Conservation (phyloP, 2,113 vertebrate species). For the Misgurnus anguillicaudatus region DNA sequence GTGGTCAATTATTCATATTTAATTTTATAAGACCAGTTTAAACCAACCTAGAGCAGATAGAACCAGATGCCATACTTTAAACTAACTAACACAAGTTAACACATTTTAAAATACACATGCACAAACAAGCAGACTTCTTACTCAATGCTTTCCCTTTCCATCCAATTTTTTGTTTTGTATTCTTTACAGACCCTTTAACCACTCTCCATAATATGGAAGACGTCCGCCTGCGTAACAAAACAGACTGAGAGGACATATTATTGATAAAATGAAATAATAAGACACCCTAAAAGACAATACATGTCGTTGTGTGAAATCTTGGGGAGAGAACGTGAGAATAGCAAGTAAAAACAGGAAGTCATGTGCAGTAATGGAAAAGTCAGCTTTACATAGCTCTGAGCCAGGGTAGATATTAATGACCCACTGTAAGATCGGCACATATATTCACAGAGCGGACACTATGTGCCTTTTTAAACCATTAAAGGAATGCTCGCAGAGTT, state of each 20-base stretch:
- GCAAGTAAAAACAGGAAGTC: slow-evolving; percentile 67
- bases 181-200: no score
- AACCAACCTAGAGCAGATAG: no score
- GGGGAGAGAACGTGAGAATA: slow-evolving; percentile 32
- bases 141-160: neutral
- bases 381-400: slow-evolving; percentile 30
- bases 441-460: slow-evolving; percentile 43
- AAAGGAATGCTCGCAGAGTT: slow-evolving; percentile 53
- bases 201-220: slow-evolving; percentile 55
- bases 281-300: neutral
- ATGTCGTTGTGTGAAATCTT: slow-evolving; percentile 1
- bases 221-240: neutral
- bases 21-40: no score
- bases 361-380: slow-evolving; percentile 64
- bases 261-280: neutral
- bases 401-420: slow-evolving; percentile 54
- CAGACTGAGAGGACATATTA: neutral
- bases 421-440: slow-evolving; percentile 56
- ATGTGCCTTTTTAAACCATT: slow-evolving; percentile 54
- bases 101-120: no score
- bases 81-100: no score
- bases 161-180: slow-evolving; percentile 25
- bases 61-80: no score
- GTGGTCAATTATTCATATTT: no score
- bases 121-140: no score